A percentile compares a stretch with the other conserved stretches of the same genome.
phyloP scores from a whole-genome alignment of 2,888 invertebrate species.

The Chirona hameri region DNA sequence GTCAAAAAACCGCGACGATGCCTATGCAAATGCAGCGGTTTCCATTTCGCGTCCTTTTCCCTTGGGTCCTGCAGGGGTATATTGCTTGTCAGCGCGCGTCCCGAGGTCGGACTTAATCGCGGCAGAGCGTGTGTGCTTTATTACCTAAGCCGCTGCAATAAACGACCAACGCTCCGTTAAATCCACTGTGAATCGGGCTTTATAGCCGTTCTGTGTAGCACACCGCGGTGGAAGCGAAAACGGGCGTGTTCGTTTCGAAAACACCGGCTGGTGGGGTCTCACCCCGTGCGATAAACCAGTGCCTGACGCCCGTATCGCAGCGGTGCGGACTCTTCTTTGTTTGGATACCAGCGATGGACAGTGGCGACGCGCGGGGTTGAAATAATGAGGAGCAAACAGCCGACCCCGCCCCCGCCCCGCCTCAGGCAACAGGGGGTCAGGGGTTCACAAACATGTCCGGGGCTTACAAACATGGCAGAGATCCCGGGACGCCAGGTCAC shows the following conservation, averaged over 20 bases:
- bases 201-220: background rate
- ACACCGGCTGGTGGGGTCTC: background rate
- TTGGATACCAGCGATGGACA: background rate
- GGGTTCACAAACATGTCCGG: no score
- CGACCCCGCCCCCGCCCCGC: background rate
- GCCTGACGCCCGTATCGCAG: background rate
- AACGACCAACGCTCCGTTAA: background rate
- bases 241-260: background rate
- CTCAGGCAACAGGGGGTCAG: no score
- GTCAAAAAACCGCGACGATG: no score
- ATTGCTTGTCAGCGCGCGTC: background rate
- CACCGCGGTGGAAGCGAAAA: background rate
- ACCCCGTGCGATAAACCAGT: background rate
- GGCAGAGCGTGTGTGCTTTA: background rate
- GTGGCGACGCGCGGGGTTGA: background rate
- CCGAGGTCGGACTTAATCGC: background rate
- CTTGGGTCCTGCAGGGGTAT: background rate
- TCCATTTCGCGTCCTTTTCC: no score
- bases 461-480: no score
- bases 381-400: constrained; percentile 22
- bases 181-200: background rate
- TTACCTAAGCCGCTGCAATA: background rate
- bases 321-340: background rate
- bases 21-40: no score
- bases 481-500: no score